phyloP scores from a whole-genome alignment of 1,140 invertebrate species.

The Drosophila elegans region DNA sequence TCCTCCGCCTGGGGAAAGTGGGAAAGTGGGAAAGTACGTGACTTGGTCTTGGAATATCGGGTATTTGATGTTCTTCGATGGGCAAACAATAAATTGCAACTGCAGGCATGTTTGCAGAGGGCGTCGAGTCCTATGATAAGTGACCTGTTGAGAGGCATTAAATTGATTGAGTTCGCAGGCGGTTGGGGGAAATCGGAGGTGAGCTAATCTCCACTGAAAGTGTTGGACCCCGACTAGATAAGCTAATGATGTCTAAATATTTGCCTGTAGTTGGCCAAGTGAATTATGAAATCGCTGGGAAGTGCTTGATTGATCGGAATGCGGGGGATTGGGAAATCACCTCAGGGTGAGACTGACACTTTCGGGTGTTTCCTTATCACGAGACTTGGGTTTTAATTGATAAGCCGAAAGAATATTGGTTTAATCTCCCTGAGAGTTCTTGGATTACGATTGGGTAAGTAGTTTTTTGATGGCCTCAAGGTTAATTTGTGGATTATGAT shows the following conservation, averaged over 20 bases:
- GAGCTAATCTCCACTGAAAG: slow-evolving; percentile 39
- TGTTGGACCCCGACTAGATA: slow-evolving; percentile 37
- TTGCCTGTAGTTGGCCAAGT: slow-evolving; percentile 41
- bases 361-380: slow-evolving; percentile 16
- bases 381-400: slow-evolving; percentile 12
- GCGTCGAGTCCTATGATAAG: slow-evolving; percentile 47
- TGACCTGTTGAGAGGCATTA: slow-evolving; percentile 64
- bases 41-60: slow-evolving; percentile 39
- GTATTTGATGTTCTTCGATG: slow-evolving; percentile 46
- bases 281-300: slow-evolving; percentile 41
- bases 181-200: slow-evolving; percentile 21
- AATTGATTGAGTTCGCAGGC: slow-evolving; percentile 18
- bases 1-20: background rate
- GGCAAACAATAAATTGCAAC: slow-evolving; percentile 73
- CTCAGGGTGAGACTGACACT: slow-evolving; percentile 16
- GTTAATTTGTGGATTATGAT: slow-evolving; percentile 6
- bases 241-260: slow-evolving; percentile 59
- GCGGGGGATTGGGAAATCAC: slow-evolving; percentile 6
- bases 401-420: slow-evolving; percentile 18
- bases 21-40: slow-evolving; percentile 26
- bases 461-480: slow-evolving; percentile 3
- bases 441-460: slow-evolving; percentile 16
- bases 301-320: slow-evolving; percentile 33
- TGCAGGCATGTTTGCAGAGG: slow-evolving; percentile 66
- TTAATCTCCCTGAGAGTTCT: slow-evolving; percentile 20